phyloP scores from a whole-genome alignment of 2,888 invertebrate genomes.

The Rhamphomyia laevipes region DNA sequence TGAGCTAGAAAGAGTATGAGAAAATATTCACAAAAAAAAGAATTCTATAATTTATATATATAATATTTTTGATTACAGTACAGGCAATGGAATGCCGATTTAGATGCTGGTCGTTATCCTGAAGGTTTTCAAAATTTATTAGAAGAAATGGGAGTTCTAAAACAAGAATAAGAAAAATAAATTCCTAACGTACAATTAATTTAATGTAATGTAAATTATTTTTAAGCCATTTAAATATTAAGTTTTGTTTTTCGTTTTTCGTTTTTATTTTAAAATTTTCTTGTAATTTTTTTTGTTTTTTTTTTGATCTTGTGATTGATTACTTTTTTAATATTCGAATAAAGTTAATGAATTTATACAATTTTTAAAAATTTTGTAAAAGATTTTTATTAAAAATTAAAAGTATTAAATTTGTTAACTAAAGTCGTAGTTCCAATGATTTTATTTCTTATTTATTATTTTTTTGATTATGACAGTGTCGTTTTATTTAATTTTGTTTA shows the following conservation, averaged over 20 bases:
- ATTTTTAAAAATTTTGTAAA: neutral
- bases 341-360: neutral
- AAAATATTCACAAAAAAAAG: too few species aligned
- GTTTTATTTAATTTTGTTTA: too few species aligned
- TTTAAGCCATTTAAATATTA: neutral
- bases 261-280: neutral
- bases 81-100: conserved; percentile 65
- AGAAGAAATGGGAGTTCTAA: conserved; percentile 60
- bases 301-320: neutral
- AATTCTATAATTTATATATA: too few species aligned
- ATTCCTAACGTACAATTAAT: too few species aligned
- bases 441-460: too few species aligned
- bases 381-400: too few species aligned
- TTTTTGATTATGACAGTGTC: too few species aligned
- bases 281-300: too few species aligned
- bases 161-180: conserved; percentile 43
- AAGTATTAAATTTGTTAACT: too few species aligned
- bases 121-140: conserved; percentile 65
- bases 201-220: neutral
- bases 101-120: conserved; percentile 70
- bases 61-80: conserved; percentile 45
- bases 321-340: neutral
- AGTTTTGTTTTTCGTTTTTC: neutral
- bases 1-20: conserved; percentile 56
- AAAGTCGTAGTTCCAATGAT: too few species aligned